A percentile compares a stretch with the other conserved stretches of the same genome.
phyloP scores from a whole-genome alignment of 2,113 vertebrate species.

The Brachypodius melanocephalos region DNA sequence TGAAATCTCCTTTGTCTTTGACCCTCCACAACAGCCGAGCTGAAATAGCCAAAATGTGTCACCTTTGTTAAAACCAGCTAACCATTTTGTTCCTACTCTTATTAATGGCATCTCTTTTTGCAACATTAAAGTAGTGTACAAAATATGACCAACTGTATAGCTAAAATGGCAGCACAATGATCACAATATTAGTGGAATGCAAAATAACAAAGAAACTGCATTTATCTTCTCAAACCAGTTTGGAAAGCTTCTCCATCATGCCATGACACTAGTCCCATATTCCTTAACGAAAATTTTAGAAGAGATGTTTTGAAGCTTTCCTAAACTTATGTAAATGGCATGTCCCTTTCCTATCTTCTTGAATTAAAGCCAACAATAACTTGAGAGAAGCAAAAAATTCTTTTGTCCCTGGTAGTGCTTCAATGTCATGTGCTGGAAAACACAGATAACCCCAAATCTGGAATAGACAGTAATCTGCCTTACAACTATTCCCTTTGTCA shows the following conservation, averaged over 20 bases:
- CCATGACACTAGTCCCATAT: not conserved
- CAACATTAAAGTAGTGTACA: not conserved
- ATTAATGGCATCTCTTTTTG: not conserved
- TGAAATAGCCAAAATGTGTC: accelerated
- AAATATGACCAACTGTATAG: not conserved
- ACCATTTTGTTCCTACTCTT: not conserved
- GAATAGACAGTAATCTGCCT: not conserved
- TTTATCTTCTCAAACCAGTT: not conserved
- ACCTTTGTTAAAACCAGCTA: not conserved
- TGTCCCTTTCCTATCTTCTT: not conserved
- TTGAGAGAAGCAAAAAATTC: not conserved
- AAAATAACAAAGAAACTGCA: not conserved
- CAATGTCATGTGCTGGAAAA: not conserved
- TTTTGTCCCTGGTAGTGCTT: not conserved
- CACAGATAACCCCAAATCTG: not conserved
- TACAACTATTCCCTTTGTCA: not conserved
- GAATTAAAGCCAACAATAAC: not conserved
- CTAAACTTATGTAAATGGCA: not conserved
- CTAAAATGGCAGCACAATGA: not conserved
- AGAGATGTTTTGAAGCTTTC: not conserved
- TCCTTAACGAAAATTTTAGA: not conserved
- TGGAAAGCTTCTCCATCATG: not conserved
- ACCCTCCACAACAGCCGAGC: not conserved
- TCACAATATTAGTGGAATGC: not conserved
- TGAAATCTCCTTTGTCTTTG: not conserved